phyloP scores from a whole-genome alignment of 2,113 vertebrate genomes.

The Strigops habroptila region DNA sequence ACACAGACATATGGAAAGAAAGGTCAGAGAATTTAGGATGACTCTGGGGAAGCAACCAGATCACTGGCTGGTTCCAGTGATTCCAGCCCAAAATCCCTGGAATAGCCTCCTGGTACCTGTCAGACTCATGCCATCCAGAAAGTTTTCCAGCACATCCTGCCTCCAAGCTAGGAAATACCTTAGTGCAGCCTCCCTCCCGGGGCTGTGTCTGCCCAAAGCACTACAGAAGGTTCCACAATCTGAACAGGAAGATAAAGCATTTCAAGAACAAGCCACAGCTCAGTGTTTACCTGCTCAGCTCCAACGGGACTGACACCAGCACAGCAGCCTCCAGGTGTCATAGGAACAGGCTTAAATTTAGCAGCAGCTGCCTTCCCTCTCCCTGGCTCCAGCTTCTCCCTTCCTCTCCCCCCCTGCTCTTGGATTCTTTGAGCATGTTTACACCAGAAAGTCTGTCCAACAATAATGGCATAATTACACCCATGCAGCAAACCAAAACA shows the following conservation, averaged over 20 bases:
- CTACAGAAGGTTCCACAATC: background rate
- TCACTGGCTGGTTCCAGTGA: background rate
- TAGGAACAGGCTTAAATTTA: slow-evolving; percentile 17
- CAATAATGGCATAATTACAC: background rate
- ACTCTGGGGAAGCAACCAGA: background rate
- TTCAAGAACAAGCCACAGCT: background rate
- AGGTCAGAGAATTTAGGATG: background rate
- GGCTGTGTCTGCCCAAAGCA: background rate
- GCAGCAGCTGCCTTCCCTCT: slow-evolving; percentile 20
- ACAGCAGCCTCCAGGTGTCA: slow-evolving; percentile 21
- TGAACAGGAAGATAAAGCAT: background rate
- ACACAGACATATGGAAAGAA: background rate
- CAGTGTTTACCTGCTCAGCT: slow-evolving; percentile 9
- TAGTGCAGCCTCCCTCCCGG: background rate
- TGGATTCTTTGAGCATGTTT: background rate
- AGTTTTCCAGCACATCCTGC: background rate
- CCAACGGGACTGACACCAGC: slow-evolving; percentile 5
- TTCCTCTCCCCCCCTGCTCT: background rate
- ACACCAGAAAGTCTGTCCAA: background rate
- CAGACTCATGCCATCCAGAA: background rate
- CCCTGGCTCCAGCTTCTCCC: background rate
- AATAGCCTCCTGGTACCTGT: background rate
- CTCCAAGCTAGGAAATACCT: background rate
- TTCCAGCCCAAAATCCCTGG: background rate
- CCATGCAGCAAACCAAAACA: background rate